phyloP scores from a whole-genome alignment of 2,113 vertebrate genomes.

The Saccopteryx bilineata region DNA sequence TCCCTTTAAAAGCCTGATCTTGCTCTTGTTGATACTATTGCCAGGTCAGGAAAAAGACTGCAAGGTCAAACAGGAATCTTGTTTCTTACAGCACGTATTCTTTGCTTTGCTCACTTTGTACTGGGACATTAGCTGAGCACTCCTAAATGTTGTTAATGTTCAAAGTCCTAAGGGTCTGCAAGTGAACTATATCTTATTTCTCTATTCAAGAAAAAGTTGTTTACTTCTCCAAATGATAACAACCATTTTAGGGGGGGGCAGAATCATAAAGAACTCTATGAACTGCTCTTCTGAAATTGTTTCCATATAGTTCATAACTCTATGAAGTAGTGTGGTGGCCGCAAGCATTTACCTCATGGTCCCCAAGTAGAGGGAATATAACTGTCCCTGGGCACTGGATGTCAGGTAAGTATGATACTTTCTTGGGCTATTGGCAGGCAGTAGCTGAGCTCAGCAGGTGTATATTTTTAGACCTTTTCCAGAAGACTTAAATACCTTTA shows the following conservation, averaged over 20 bases:
- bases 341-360: not conserved
- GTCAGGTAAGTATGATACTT: not conserved
- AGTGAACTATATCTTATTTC: not conserved
- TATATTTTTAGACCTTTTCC: not conserved
- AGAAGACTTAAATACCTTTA: not conserved
- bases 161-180: not conserved
- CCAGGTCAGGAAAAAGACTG: not conserved
- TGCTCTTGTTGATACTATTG: not conserved
- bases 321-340: not conserved
- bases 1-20: not conserved
- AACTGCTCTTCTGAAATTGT: not conserved
- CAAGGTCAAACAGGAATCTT: not conserved
- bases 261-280: not conserved
- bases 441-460: not conserved
- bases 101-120: not conserved
- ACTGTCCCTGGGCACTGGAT: rapidly evolving
- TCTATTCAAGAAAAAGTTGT: not conserved
- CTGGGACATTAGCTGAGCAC: not conserved
- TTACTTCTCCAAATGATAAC: not conserved
- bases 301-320: not conserved
- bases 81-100: rapidly evolving
- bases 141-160: not conserved
- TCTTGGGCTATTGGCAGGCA: not conserved
- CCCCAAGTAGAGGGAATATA: not conserved
- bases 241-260: not conserved